phyloP scores from a whole-genome alignment of 2,888 invertebrate genomes.

The Leucophenga maculata region DNA sequence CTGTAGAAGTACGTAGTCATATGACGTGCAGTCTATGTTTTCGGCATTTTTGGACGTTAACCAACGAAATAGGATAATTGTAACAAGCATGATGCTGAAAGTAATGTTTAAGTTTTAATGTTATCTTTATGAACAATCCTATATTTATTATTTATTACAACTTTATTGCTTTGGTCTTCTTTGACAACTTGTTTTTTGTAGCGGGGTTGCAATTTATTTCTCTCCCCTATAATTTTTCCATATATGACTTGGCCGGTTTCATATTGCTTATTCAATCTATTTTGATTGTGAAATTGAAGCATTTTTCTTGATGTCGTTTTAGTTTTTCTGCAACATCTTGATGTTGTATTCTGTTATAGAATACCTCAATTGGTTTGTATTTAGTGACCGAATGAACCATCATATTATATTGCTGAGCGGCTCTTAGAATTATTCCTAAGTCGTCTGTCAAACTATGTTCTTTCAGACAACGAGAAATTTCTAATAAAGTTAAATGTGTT shows the following conservation, averaged over 20 bases:
- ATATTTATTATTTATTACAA: not conserved
- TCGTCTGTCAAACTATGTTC: not conserved
- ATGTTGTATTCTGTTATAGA: not conserved
- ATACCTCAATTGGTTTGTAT: not conserved
- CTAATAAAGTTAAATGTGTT: conserved; percentile 2
- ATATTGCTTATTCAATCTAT: not conserved
- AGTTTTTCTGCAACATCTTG: not conserved
- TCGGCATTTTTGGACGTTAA: no score
- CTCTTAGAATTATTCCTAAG: not conserved
- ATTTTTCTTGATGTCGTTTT: not conserved
- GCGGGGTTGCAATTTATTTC: conserved; percentile 4
- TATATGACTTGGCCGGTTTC: not conserved
- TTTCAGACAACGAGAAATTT: not conserved
- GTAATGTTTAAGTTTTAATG: not conserved
- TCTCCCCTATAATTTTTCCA: not conserved
- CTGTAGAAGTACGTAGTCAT: no score
- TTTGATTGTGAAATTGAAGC: not conserved
- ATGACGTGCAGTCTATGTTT: no score
- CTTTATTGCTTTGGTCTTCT: not conserved
- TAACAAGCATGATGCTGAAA: no score
- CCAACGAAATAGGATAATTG: no score
- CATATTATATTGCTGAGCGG: not conserved
- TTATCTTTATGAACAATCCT: conserved; percentile 16
- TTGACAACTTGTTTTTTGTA: no score
- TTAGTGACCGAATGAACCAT: not conserved